phyloP scores from a whole-genome alignment of 2,797 vertebrate species.

The Chromis chromis region DNA sequence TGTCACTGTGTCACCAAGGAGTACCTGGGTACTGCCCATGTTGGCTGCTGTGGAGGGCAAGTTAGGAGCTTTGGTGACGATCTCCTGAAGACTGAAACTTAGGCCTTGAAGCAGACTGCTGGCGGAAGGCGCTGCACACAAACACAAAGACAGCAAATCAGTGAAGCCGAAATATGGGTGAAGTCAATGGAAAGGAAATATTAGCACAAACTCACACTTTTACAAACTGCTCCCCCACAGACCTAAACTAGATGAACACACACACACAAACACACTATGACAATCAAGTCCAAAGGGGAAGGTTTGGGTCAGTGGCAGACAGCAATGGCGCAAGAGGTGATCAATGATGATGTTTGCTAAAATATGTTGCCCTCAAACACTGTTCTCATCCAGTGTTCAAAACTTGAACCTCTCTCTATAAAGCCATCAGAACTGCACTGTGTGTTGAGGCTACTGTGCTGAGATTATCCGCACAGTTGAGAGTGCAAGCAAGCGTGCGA shows the following conservation, averaged over 20 bases:
- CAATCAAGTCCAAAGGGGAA: slow-evolving; percentile 58
- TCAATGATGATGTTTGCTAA: slow-evolving; percentile 69
- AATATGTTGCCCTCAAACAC: slow-evolving; percentile 59
- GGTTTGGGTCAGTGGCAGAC: slow-evolving; percentile 54
- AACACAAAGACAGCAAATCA: slow-evolving; percentile 41
- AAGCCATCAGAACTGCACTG: slow-evolving; percentile 44
- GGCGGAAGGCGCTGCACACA: slow-evolving; percentile 88
- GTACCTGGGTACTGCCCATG: slow-evolving; percentile 87
- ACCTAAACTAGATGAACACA: slow-evolving; percentile 23
- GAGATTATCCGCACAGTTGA: slow-evolving; percentile 64
- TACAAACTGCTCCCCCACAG: neutral
- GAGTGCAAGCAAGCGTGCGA: slow-evolving; percentile 70
- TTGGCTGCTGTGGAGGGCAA: slow-evolving; percentile 82
- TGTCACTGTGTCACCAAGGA: neutral
- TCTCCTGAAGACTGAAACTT: slow-evolving; percentile 98
- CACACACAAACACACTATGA: slow-evolving; percentile 12
- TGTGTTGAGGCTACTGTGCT: slow-evolving; percentile 53
- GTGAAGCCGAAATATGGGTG: neutral
- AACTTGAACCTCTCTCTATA: slow-evolving; percentile 27
- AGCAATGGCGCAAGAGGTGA: slow-evolving; percentile 70
- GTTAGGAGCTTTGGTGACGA: slow-evolving; percentile 89
- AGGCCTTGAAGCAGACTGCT: slow-evolving; percentile 97
- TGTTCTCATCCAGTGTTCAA: slow-evolving; percentile 51
- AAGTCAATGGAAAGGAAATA: slow-evolving; percentile 7
- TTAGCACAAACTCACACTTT: slow-evolving; percentile 5